Percentiles rank a stretch among this genome's conserved stretches.
Evolutionary conservation across 2,113 vertebrate genomes (phyloP).

Genomic region (Atherinomorus stipes): DNA sequence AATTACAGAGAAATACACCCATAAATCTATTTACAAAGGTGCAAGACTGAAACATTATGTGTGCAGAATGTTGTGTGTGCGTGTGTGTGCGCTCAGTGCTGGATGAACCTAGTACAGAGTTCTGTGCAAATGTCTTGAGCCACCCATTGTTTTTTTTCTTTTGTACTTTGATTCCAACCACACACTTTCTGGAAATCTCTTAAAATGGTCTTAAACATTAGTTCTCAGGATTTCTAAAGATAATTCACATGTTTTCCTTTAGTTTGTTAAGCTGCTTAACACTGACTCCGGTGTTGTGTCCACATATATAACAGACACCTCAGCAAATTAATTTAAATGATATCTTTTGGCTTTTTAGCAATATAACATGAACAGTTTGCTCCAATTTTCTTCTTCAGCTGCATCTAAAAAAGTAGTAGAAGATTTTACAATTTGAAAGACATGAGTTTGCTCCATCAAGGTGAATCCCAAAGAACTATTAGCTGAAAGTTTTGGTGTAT

Average conservation of each 20-base stretch:
- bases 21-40: slow-evolving; percentile 55
- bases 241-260: not conserved
- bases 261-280: not conserved
- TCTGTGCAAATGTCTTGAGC: not conserved
- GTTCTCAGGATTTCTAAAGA: not conserved
- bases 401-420: too few species aligned
- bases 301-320: too few species aligned
- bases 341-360: too few species aligned
- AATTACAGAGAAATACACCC: slow-evolving; percentile 58
- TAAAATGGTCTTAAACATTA: not conserved
- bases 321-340: too few species aligned
- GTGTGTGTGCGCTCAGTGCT: slow-evolving; percentile 1
- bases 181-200: not conserved
- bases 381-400: too few species aligned
- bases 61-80: slow-evolving; percentile 9
- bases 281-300: too few species aligned
- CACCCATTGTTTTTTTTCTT: not conserved
- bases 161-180: not conserved
- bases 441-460: too few species aligned
- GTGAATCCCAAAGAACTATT: too few species aligned
- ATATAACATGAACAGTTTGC: too few species aligned
- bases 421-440: too few species aligned
- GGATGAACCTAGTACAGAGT: slow-evolving; percentile 29
- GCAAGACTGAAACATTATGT: not conserved
- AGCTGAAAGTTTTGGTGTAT: too few species aligned